Base-by-base conservation (phyloP, 2,797 vertebrate genomes). In the Pithecia hirsuta region DNA sequence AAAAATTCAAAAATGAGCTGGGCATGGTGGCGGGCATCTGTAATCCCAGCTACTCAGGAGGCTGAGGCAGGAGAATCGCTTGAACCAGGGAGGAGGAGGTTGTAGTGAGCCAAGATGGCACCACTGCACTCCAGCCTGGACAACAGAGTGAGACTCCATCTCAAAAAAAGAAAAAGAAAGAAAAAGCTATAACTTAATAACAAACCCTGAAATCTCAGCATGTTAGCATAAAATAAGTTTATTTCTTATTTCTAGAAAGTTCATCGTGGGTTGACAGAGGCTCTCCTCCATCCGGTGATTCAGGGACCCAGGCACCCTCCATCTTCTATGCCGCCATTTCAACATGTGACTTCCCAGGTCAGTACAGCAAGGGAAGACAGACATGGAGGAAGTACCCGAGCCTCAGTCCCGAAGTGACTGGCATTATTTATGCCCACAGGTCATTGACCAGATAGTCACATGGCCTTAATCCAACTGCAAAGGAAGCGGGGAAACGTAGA, bases 331-430 rank as follows among this genome's bases (percentile, higher is more conserved):
- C 24, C 52, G 24, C 74, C 46, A 0, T 33, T 41, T 48, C 39
- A 26, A 1, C 7, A 1, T 0, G 0, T 9, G 19, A 46, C 44
- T 46, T 52, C 89, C 70, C 2, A 55, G 17, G 22, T 9, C 2
- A 20, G 50, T 10, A 4, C 9, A 20, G 64, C 24, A 86, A 30
- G 57, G 83, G 41, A n/a, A 46, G 36, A 39, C 7, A 36, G 50
- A 26, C 12, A 4, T 0, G 2, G n/a, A 19, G 28, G 52, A 36
- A 7, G 33, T 1, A 24, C 39, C 48, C 15, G 2, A 11, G 48
- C 48, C 17, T 90, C 36, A 2, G 24, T n/a, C 59, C 17, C 0
- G 36, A 13, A 7, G 81, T 9, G 10, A 28, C 5, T 0, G 22
- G 61, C 13, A 6, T 19, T 12, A 44, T n/a, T 19, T 13, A 70